These are phyloP conservation scores for Actinopyga echinites DNA, from an alignment of 53 echinoderm and acorn worm genomes.

Conservation along the genomic window DNA sequence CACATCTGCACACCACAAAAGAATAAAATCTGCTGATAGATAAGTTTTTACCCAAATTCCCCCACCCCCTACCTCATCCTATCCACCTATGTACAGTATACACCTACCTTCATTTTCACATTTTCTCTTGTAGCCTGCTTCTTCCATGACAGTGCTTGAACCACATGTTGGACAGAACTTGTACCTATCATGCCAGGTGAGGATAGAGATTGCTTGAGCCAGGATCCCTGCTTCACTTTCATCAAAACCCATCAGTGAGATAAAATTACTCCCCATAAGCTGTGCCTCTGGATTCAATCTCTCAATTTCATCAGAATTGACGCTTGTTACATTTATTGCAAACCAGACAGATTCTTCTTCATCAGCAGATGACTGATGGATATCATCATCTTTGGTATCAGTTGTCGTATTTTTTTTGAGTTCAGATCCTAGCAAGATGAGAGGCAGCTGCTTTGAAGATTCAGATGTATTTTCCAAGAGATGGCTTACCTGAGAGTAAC, in stretches of 20 bases:
- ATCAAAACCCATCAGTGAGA: conserved; percentile 70
- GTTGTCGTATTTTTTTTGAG: neutral
- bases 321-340: conserved; percentile 69
- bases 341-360: conserved; percentile 68
- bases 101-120: conserved; percentile 63
- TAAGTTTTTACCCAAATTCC: too few species aligned
- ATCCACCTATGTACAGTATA: too few species aligned
- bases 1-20: conserved; percentile 18
- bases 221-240: conserved; percentile 79
- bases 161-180: conserved; percentile 97
- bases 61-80: neutral
- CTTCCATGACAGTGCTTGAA: conserved; percentile 57
- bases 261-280: conserved; percentile 57
- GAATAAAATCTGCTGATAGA: neutral
- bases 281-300: conserved; percentile 60
- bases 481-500: conserved; percentile 61
- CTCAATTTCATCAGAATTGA: conserved; percentile 56
- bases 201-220: conserved; percentile 82
- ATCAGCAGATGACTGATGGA: neutral
- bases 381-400: neutral
- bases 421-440: conserved; percentile 67
- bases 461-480: conserved; percentile 42
- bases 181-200: conserved; percentile 92
- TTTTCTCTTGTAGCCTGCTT: conserved; percentile 86
- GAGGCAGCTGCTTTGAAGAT: conserved; percentile 14